phyloP scores from a whole-genome alignment of 1,140 invertebrate genomes.

The Diorhabda sublineata region DNA sequence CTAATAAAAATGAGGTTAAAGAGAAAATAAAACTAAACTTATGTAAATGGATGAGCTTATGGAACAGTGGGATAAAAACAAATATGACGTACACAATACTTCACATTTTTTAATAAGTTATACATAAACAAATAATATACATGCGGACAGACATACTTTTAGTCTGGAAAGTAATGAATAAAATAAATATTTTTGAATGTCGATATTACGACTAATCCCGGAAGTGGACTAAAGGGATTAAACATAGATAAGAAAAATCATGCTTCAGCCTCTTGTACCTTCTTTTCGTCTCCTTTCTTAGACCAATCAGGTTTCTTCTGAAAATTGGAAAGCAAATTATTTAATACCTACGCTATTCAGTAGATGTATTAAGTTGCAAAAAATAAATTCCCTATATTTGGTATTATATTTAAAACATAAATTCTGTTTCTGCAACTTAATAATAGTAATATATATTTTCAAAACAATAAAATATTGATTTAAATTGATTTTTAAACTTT shows the following conservation, averaged over 20 bases:
- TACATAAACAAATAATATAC: slow-evolving; percentile 21
- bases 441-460: no score
- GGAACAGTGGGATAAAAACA: background rate
- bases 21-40: slow-evolving; percentile 16
- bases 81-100: background rate
- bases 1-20: slow-evolving; percentile 5
- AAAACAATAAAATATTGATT: no score
- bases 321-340: slow-evolving; percentile 43
- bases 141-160: slow-evolving; percentile 15
- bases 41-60: background rate
- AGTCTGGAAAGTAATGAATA: slow-evolving; percentile 13
- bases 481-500: no score
- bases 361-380: background rate
- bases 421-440: no score
- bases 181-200: slow-evolving; percentile 20
- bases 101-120: slow-evolving; percentile 15
- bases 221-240: background rate
- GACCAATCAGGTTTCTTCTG: slow-evolving; percentile 91
- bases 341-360: no score
- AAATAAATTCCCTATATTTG: no score
- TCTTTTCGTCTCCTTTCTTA: slow-evolving; percentile 81
- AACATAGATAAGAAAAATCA: slow-evolving; percentile 47
- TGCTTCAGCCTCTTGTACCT: slow-evolving; percentile 85
- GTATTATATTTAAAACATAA: no score
- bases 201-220: background rate